phyloP scores from a whole-genome alignment of 2,888 invertebrate genomes.

The Pammene aurita region DNA sequence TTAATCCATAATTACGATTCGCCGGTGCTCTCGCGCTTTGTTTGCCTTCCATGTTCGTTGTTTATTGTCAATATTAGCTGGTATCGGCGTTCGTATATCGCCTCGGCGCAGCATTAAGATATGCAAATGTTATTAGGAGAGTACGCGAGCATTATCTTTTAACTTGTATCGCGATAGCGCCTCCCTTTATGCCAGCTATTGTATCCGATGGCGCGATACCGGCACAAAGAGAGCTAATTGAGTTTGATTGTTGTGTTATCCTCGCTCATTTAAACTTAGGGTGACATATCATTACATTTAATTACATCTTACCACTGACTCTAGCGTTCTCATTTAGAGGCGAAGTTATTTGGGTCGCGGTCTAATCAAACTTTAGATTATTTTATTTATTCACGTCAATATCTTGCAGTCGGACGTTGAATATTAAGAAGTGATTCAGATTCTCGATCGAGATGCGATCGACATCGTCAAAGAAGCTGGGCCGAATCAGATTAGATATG shows the following conservation, averaged over 20 bases:
- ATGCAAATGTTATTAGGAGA: conserved; percentile 75
- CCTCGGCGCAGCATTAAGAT: conserved; percentile 65
- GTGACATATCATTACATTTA: conserved; percentile 28
- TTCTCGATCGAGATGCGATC: conserved; percentile 33
- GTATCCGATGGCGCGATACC: conserved; percentile 61
- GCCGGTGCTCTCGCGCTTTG: conserved; percentile 55
- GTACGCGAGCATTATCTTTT: conserved; percentile 65
- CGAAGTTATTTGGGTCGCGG: background rate
- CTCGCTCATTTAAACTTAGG: conserved; percentile 30
- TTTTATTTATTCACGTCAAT: conserved; percentile 26
- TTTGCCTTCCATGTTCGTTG: conserved; percentile 58
- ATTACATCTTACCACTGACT: conserved; percentile 21
- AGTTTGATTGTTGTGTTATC: conserved; percentile 41
- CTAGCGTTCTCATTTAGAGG: conserved; percentile 13
- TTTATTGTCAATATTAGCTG: conserved; percentile 64
- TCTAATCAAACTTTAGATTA: conserved; percentile 39
- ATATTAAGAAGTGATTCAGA: conserved; percentile 41
- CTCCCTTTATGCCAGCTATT: conserved; percentile 55
- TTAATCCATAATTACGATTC: conserved; percentile 70
- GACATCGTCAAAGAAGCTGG: conserved; percentile 36
- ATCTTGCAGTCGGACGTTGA: conserved; percentile 32
- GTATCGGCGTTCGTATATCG: conserved; percentile 51
- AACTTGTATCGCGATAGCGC: conserved; percentile 60
- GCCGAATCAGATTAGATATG: conserved; percentile 41
- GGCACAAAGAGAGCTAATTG: conserved; percentile 42